These are phyloP conservation scores for Cyrtonyx montezumae DNA, from an alignment of 2,113 vertebrate genomes.

Conservation along the genomic window DNA sequence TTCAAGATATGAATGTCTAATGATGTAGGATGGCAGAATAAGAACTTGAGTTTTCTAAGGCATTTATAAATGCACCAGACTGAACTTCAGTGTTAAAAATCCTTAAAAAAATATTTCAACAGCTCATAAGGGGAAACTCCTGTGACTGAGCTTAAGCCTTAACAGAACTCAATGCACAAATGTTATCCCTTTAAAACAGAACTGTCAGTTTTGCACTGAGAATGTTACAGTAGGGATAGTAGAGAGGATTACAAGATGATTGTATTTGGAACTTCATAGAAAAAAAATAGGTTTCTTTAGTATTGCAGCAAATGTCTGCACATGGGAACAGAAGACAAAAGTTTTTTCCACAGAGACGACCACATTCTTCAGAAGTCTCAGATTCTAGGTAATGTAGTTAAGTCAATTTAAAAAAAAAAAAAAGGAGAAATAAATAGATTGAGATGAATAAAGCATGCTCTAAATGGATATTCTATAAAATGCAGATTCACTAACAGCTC, in stretches of 20 bases:
- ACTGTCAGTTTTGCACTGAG: background rate
- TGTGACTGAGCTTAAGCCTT: constrained; percentile 2
- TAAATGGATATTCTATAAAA: constrained; percentile 1
- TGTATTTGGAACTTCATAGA: background rate
- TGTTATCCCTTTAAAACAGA: background rate
- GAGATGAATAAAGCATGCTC: constrained; percentile 10
- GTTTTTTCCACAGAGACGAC: background rate
- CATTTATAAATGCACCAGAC: background rate
- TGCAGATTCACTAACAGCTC: constrained; percentile 32
- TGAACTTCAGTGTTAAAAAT: background rate
- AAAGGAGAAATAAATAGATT: background rate
- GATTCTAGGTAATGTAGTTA: constrained; percentile 16
- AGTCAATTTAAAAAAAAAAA: background rate
- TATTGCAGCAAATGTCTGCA: constrained; percentile 26
- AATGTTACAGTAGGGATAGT: background rate
- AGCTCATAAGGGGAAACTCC: background rate
- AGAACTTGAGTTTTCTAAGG: background rate
- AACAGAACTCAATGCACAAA: background rate
- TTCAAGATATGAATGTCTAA: background rate
- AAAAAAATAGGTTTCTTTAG: constrained; percentile 15
- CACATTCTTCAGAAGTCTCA: background rate
- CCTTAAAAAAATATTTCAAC: background rate
- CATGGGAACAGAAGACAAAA: background rate
- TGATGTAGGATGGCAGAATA: background rate
- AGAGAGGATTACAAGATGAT: constrained; percentile 7